These are phyloP conservation scores for Trisateles emortualis DNA, from an alignment of 2,888 invertebrate species.

Conservation along the genomic window DNA sequence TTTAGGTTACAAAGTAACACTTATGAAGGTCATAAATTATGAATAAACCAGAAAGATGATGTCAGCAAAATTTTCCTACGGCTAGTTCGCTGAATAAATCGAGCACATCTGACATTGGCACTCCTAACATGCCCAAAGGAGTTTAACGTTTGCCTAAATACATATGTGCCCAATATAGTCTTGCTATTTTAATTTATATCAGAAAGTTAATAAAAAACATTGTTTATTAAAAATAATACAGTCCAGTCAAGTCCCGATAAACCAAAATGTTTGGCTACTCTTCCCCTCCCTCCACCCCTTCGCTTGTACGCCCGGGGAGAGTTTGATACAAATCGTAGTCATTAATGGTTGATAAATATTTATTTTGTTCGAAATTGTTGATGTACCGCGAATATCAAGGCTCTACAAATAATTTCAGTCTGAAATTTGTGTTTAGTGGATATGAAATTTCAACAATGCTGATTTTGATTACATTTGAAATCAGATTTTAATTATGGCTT, in stretches of 20 bases:
- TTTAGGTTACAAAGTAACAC: too few species aligned
- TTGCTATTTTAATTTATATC: too few species aligned
- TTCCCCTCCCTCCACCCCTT: slow-evolving; percentile 11
- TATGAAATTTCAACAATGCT: slow-evolving; percentile 12
- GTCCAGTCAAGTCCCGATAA: neutral
- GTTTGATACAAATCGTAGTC: slow-evolving; percentile 60
- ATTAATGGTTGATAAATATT: slow-evolving; percentile 66
- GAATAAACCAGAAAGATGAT: too few species aligned
- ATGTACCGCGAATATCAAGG: slow-evolving; percentile 36
- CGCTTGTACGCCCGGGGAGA: slow-evolving; percentile 41
- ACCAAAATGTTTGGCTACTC: neutral
- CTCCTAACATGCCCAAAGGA: too few species aligned
- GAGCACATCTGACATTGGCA: too few species aligned
- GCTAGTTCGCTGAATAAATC: too few species aligned
- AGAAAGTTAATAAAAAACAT: too few species aligned
- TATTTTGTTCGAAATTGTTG: slow-evolving; percentile 56
- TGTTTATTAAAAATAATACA: neutral
- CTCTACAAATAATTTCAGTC: slow-evolving; percentile 35
- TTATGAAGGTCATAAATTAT: too few species aligned
- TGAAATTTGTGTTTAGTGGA: slow-evolving; percentile 25
- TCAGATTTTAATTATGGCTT: neutral
- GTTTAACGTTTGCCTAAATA: too few species aligned
- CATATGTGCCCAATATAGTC: too few species aligned
- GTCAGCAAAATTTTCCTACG: too few species aligned
- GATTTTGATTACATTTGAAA: slow-evolving; percentile 8